These are phyloP conservation scores for Odocoileus hemionus DNA, from an alignment of 2,113 vertebrate genomes.

Conservation along the genomic window DNA sequence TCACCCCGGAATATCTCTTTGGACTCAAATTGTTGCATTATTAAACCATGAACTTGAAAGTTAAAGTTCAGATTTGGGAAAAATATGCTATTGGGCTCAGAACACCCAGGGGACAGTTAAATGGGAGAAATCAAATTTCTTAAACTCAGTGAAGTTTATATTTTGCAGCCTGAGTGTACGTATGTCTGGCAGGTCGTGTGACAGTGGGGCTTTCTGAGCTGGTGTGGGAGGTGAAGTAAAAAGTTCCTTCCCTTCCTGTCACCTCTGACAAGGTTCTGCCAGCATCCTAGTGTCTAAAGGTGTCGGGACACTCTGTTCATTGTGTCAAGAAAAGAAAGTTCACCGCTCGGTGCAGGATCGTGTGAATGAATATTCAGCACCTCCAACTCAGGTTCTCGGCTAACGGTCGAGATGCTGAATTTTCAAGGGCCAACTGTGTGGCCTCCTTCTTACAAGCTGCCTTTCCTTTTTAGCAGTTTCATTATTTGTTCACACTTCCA, in stretches of 20 bases:
- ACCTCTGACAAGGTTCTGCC: background rate
- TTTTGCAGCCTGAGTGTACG: background rate
- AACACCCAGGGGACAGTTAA: background rate
- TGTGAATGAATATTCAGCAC: slow-evolving; percentile 48
- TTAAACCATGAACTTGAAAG: background rate
- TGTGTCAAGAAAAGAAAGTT: slow-evolving; percentile 47
- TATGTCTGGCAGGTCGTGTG: background rate
- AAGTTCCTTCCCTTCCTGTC: background rate
- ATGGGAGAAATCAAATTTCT: background rate
- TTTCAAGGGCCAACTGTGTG: background rate
- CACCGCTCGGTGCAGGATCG: fast-evolving
- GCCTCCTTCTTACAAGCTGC: background rate
- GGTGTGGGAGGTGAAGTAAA: background rate
- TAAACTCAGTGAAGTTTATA: background rate
- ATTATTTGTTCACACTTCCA: slow-evolving; percentile 48
- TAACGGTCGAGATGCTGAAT: slow-evolving; percentile 2
- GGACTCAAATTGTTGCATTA: background rate
- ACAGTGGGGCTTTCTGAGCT: background rate
- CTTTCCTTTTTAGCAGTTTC: slow-evolving; percentile 30
- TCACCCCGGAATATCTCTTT: background rate
- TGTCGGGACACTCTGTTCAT: slow-evolving; percentile 24
- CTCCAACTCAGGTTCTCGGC: background rate
- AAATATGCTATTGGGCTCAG: background rate
- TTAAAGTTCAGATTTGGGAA: background rate
- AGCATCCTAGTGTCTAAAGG: background rate